A percentile compares a stretch with the other conserved stretches of the same genome.
Evolutionary conservation across 2,797 vertebrate species (phyloP).

Genomic region (Melanotaenia pygmaea): DNA sequence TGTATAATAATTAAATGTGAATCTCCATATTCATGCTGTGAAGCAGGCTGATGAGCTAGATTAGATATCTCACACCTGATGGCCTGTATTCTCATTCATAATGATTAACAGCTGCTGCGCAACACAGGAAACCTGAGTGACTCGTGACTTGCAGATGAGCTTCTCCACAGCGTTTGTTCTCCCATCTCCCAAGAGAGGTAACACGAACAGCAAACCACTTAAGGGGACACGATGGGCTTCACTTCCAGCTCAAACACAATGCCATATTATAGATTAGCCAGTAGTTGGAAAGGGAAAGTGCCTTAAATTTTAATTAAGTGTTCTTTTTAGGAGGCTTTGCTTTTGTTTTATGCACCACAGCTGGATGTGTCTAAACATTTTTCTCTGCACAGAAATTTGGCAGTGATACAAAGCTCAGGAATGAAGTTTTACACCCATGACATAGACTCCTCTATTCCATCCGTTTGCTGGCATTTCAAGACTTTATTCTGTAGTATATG

Average conservation of each 20-base stretch:
- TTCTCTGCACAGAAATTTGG: not conserved
- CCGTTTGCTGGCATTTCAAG: slow-evolving; percentile 1
- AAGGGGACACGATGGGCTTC: slow-evolving; percentile 27
- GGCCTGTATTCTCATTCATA: slow-evolving; percentile 52
- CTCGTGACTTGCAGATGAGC: slow-evolving; percentile 70
- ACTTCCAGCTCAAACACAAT: slow-evolving; percentile 31
- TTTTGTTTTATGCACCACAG: slow-evolving; percentile 5
- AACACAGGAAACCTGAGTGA: slow-evolving; percentile 59
- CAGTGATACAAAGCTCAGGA: not conserved
- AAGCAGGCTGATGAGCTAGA: slow-evolving; percentile 57
- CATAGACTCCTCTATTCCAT: slow-evolving; percentile 1
- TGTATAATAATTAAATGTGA: slow-evolving; percentile 56
- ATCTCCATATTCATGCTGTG: slow-evolving; percentile 55
- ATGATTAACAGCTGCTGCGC: slow-evolving; percentile 65
- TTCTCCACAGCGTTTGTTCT: slow-evolving; percentile 49
- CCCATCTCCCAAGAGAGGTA: slow-evolving; percentile 48
- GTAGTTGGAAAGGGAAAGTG: slow-evolving; percentile 26
- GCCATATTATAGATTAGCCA: slow-evolving; percentile 41
- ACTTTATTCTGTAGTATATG: not conserved
- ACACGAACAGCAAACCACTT: slow-evolving; percentile 47
- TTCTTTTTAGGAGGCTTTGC: slow-evolving; percentile 15
- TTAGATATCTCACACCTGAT: slow-evolving; percentile 65
- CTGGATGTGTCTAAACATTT: slow-evolving; percentile 15
- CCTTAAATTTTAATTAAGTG: slow-evolving; percentile 33
- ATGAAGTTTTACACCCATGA: not conserved